Base-by-base conservation (phyloP, 2,797 vertebrate genomes). In the Spinus pinus region DNA sequence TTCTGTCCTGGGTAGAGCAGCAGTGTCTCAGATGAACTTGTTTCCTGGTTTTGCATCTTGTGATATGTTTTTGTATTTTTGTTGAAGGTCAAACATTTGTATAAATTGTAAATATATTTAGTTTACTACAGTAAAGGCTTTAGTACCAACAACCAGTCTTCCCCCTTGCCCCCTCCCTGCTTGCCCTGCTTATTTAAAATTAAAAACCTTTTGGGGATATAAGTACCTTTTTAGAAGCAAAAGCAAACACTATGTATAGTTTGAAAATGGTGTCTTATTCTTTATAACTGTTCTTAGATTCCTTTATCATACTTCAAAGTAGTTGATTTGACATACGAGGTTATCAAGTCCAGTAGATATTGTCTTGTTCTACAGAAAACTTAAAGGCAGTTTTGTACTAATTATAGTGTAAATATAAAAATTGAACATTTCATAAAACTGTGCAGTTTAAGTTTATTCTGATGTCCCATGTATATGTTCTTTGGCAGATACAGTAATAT, bases 51-150 rank as follows among this genome's bases (percentile, higher is more conserved):
- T 98, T 98, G 96, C 97, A 98, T 98, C 96, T 95, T 97, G 97
- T 98, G 96, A 97, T 98, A 95, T 95, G 95, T 97, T 97, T 97
- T 98, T 97, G 97, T 97, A 95, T 97, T 98, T 98, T 98, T 97
- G 97, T 98, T 98, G 97, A 98, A 97, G 98, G 97, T 98, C 98
- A 98, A 98, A 98, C 97, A 97, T 98, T 98, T 99, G 99, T 99
- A 99, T 97, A 99, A 99, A 99, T 96, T 99, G 99, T 99, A 99
- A 98, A 99, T 99, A 99, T 98, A 97, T 98, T 98, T 99, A 98
- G 97, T 98, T 98, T 98, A 98, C 98, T 99, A 99, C 98, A 98
- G 98, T 98, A 99, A 98, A 98, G 98, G 97, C 98, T 99, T 99
- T 99, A 99, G 98, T 98, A 99, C 97, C 97, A 98, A 98, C 97